phyloP scores from a whole-genome alignment of 2,888 invertebrate genomes.

The Drosophila macrothrix region DNA sequence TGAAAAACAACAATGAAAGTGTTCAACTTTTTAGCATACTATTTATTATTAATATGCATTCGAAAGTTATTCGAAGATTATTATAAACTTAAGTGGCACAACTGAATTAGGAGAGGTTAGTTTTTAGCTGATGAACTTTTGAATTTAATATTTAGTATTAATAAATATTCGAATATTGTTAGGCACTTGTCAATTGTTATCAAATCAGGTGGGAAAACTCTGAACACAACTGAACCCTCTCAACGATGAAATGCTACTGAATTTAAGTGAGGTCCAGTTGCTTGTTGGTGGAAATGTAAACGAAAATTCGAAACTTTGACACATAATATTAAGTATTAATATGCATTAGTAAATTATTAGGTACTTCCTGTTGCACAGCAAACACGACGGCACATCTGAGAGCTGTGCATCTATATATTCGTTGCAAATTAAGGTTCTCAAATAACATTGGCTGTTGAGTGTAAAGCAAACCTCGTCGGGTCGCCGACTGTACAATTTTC shows the following conservation, averaged over 20 bases:
- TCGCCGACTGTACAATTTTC: background rate
- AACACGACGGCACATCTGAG: constrained; percentile 4
- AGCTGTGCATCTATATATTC: background rate
- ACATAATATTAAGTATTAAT: constrained; percentile 24
- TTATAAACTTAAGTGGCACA: too few species aligned
- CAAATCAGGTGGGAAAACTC: background rate
- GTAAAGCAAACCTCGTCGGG: constrained; percentile 19
- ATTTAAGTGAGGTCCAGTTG: background rate
- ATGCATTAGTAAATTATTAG: constrained; percentile 28
- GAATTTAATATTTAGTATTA: constrained; percentile 14
- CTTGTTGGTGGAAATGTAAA: background rate
- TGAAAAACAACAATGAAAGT: background rate
- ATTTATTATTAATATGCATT: background rate
- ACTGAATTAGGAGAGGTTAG: background rate
- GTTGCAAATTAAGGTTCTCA: constrained; percentile 42
- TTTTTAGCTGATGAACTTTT: background rate
- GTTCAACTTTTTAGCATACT: background rate
- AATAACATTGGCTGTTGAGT: constrained; percentile 38
- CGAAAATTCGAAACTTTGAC: constrained; percentile 8
- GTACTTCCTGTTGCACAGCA: constrained; percentile 39
- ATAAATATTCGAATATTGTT: constrained; percentile 1
- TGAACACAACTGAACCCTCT: constrained; percentile 3
- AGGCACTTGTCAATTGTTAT: background rate
- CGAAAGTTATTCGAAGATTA: background rate
- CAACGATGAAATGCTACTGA: background rate